Percentiles rank a stretch among this genome's conserved stretches.
Evolutionary conservation across 2,113 vertebrate species (phyloP).

Genomic region (Orycteropus afer): DNA sequence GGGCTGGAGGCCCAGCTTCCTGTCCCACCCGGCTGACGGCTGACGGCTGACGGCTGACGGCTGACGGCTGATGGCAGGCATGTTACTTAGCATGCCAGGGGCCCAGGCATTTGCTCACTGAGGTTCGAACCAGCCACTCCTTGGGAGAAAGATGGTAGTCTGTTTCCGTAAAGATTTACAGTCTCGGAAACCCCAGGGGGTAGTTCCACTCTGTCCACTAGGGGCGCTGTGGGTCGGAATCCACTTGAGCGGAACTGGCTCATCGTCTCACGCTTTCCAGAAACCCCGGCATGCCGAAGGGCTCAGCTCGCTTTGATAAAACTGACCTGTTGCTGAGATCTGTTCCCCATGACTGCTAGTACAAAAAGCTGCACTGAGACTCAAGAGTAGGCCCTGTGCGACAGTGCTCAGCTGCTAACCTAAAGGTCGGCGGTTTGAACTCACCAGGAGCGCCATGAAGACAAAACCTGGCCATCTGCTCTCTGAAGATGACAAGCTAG

Average conservation of each 20-base stretch:
- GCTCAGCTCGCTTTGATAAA: constrained; percentile 6
- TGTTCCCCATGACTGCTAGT: not conserved
- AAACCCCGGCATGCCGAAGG: not conserved
- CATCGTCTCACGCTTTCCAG: not conserved
- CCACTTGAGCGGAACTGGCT: not conserved
- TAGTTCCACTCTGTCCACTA: too few species aligned
- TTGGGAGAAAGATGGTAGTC: too few species aligned
- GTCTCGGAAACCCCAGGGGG: too few species aligned
- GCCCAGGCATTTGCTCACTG: not conserved
- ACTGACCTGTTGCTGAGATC: not conserved
- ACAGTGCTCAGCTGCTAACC: not conserved
- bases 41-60: too few species aligned
- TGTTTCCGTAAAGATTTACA: too few species aligned
- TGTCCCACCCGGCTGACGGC: not conserved
- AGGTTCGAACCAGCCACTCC: too few species aligned
- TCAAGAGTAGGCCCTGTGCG: not conserved
- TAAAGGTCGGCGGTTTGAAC: not conserved
- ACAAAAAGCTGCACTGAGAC: not conserved
- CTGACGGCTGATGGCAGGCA: not conserved
- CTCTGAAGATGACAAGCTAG: too few species aligned
- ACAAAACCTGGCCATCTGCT: not conserved
- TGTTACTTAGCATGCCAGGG: not conserved
- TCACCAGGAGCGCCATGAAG: not conserved
- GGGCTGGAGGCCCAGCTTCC: not conserved
- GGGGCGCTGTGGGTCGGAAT: not conserved